phyloP scores from a whole-genome alignment of 2,797 vertebrate genomes.

The Melanogrammus aeglefinus region DNA sequence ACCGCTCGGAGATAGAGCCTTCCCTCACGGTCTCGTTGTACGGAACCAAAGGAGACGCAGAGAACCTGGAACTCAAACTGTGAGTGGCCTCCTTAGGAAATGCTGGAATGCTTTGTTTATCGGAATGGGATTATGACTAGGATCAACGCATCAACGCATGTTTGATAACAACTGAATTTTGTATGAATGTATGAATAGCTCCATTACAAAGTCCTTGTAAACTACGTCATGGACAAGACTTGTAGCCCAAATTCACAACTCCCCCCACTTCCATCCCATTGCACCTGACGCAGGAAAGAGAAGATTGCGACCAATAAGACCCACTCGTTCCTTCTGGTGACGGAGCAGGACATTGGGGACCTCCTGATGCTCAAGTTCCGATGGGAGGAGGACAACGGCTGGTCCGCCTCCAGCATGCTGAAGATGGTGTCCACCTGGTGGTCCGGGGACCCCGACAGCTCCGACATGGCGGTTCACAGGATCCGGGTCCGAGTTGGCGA shows the following conservation, averaged over 20 bases:
- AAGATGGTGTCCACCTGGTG: conserved; percentile 73
- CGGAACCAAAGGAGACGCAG: conserved; percentile 68
- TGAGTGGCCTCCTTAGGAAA: conserved; percentile 50
- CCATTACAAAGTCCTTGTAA: background rate
- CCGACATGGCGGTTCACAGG: conserved; percentile 65
- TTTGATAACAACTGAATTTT: background rate
- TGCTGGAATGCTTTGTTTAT: background rate
- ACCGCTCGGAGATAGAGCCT: conserved; percentile 62
- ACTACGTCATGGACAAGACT: background rate
- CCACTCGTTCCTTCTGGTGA: conserved; percentile 76
- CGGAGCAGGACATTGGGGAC: conserved; percentile 74
- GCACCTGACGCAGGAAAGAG: conserved; percentile 59
- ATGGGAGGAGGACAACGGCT: conserved; percentile 66
- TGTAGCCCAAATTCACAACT: conserved; percentile 5
- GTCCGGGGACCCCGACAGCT: conserved; percentile 52
- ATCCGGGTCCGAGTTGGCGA: conserved; percentile 75
- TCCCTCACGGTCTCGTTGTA: conserved; percentile 68
- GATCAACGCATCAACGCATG: background rate
- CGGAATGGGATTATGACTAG: background rate
- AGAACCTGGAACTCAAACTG: conserved; percentile 72
- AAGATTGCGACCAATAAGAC: conserved; percentile 69
- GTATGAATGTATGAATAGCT: background rate
- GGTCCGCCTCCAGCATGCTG: conserved; percentile 65
- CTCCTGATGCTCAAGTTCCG: conserved; percentile 74
- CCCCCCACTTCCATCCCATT: background rate